These are phyloP conservation scores for Metopolophium dirhodum DNA, from an alignment of 1,140 invertebrate species.

Conservation along the genomic window DNA sequence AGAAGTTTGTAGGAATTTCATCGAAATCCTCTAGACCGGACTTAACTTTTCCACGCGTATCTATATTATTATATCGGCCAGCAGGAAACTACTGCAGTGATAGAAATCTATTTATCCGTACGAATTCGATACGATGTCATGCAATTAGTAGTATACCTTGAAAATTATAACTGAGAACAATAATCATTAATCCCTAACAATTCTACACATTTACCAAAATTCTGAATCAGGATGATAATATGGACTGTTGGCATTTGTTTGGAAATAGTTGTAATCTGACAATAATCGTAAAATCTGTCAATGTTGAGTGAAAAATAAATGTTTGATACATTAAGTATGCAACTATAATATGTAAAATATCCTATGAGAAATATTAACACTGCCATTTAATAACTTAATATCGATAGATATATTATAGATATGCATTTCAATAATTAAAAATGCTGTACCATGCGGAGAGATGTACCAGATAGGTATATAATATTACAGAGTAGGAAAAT, in stretches of 20 bases:
- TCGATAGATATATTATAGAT: too few relatives aligned
- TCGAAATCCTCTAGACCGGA: neutral
- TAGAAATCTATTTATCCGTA: neutral
- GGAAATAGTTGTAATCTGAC: neutral
- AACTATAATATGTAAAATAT: neutral
- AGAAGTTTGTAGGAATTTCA: neutral
- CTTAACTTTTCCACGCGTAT: neutral
- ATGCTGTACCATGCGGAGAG: too few relatives aligned
- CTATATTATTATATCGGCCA: neutral
- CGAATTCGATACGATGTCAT: neutral
- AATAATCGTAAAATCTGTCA: neutral
- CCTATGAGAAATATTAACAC: neutral
- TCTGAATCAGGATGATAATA: neutral
- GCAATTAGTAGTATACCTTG: neutral
- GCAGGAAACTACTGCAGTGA: neutral
- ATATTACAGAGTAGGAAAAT: too few relatives aligned
- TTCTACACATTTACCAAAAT: neutral
- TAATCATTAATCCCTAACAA: neutral
- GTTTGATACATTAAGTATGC: neutral
- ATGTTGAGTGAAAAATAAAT: neutral
- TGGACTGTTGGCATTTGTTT: neutral
- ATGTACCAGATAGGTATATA: too few relatives aligned
- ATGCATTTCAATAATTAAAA: too few relatives aligned
- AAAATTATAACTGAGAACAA: neutral
- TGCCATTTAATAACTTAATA: neutral